Evolutionary conservation across 1,140 invertebrate genomes (phyloP).

Genomic region (Drosophila ohnishii): DNA sequence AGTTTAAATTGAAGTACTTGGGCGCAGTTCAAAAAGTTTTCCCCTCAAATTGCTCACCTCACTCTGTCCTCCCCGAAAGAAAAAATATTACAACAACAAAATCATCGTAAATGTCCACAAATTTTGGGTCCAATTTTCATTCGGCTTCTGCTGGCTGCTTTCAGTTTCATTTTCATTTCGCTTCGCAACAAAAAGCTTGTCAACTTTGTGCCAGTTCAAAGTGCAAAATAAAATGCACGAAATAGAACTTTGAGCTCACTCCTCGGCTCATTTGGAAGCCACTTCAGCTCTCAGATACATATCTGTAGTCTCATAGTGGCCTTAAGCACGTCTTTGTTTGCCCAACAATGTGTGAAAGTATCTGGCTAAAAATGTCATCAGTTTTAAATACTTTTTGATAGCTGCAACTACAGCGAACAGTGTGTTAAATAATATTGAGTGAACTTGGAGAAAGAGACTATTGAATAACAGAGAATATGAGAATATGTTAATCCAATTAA

Average conservation of each 20-base stretch:
- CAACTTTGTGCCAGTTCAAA: slow-evolving; percentile 51
- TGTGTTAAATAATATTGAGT: neutral
- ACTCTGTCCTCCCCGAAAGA: neutral
- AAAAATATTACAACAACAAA: slow-evolving; percentile 44
- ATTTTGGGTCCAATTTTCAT: slow-evolving; percentile 55
- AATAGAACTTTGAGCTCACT: slow-evolving; percentile 31
- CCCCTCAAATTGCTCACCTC: slow-evolving; percentile 44
- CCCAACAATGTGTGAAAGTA: slow-evolving; percentile 1
- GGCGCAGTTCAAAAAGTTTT: slow-evolving; percentile 44
- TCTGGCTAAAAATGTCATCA: neutral
- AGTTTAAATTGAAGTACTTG: slow-evolving; percentile 62
- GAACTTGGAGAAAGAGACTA: neutral
- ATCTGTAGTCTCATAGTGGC: slow-evolving; percentile 8
- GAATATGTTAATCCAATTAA: neutral
- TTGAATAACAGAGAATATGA: neutral
- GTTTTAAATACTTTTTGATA: slow-evolving; percentile 6
- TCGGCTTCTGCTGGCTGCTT: slow-evolving; percentile 28
- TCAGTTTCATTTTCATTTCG: slow-evolving; percentile 43
- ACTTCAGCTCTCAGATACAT: slow-evolving; percentile 15
- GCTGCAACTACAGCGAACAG: neutral
- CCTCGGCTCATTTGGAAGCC: slow-evolving; percentile 30
- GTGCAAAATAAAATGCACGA: slow-evolving; percentile 40
- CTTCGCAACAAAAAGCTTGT: slow-evolving; percentile 35
- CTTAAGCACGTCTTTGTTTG: slow-evolving; percentile 17
- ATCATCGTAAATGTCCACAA: slow-evolving; percentile 45